Percentiles rank a stretch among this genome's conserved stretches.
These are phyloP conservation scores for Capromys pilorides DNA, from an alignment of 2,797 vertebrate species.

Conservation along the genomic window DNA sequence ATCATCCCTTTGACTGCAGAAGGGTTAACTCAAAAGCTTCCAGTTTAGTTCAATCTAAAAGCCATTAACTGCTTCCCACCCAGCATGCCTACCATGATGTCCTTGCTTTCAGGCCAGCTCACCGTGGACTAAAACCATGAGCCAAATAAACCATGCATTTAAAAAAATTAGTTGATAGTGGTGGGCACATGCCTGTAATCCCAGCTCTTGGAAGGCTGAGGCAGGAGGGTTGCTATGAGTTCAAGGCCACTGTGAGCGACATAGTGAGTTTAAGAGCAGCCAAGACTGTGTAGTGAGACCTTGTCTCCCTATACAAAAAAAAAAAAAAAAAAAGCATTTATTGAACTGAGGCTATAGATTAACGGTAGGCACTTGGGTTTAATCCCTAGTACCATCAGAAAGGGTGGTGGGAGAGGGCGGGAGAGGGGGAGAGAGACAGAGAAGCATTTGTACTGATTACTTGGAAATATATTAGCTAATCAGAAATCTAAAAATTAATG, in stretches of 20 bases:
- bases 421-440: too few relatives aligned
- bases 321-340: not conserved
- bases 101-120: not conserved
- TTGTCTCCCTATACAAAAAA: not conserved
- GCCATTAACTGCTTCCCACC: not conserved
- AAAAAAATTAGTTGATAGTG: not conserved
- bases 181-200: not conserved
- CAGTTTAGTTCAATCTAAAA: conserved; percentile 47
- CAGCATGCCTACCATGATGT: not conserved
- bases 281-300: not conserved
- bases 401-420: too few relatives aligned
- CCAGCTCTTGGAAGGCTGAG: not conserved
- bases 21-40: not conserved
- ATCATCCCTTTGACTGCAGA: conserved; percentile 23
- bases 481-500: conserved; percentile 4
- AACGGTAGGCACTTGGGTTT: not conserved
- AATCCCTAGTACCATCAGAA: not conserved
- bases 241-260: not conserved
- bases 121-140: not conserved
- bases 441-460: not conserved
- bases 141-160: not conserved
- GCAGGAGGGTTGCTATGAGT: not conserved
- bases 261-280: not conserved
- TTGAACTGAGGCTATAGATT: not conserved
- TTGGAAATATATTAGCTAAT: not conserved